Conservation (phyloP, 2,113 vertebrate species). For the Rhinopomastus cyanomelas region DNA sequence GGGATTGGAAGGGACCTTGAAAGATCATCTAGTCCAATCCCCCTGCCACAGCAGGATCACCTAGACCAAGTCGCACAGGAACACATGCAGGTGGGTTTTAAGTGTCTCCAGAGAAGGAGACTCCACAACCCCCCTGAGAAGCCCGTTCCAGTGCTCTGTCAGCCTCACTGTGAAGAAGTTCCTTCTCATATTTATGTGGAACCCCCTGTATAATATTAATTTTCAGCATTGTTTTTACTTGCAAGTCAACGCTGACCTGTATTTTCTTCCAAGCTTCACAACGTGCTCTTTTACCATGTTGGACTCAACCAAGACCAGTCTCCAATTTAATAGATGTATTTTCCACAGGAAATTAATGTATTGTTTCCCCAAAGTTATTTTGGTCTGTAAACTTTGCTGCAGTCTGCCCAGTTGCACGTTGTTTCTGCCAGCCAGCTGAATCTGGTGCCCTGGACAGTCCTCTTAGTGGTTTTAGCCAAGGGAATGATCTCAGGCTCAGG, state of each 20-base stretch:
- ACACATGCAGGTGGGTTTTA: no score
- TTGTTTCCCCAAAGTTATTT: constrained; percentile 68
- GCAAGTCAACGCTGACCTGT: not conserved
- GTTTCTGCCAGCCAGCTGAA: not conserved
- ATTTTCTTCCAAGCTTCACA: not conserved
- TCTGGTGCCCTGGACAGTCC: not conserved
- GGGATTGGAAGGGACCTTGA: no score
- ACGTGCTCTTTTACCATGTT: not conserved
- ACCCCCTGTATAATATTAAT: no score
- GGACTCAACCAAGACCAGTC: not conserved
- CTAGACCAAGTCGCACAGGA: no score
- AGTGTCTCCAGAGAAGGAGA: no score
- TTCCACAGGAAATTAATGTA: constrained; percentile 72
- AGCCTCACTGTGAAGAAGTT: no score
- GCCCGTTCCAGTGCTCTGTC: no score
- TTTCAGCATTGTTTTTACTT: not conserved
- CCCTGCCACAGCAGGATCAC: no score
- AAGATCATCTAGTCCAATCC: no score
- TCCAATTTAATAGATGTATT: constrained; percentile 59
- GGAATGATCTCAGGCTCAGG: not conserved
- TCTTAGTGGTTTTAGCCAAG: not conserved
- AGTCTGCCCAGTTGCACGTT: constrained; percentile 46
- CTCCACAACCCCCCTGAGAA: no score
- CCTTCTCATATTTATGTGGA: no score
- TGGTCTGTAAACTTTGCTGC: constrained; percentile 11